A percentile compares a stretch with the other conserved stretches of the same genome.
Conservation (phyloP, 2,113 vertebrate species). For the Heptranchias perlo region DNA sequence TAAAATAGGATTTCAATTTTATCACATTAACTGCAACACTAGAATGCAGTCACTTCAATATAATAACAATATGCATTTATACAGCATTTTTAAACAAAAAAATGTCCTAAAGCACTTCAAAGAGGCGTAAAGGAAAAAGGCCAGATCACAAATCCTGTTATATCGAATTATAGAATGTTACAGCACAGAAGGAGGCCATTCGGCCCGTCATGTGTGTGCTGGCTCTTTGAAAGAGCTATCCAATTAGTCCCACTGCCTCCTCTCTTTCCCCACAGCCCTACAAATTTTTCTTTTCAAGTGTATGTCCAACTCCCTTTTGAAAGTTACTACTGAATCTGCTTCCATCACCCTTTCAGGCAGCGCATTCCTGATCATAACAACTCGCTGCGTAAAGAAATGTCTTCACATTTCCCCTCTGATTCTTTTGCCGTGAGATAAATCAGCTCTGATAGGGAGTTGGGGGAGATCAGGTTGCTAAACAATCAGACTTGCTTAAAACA, state of each 20-base stretch:
- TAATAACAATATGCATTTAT: not conserved
- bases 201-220: not conserved
- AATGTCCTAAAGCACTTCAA: not conserved
- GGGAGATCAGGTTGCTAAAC: not conserved
- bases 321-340: not conserved
- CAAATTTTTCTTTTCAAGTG: not conserved
- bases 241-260: not conserved
- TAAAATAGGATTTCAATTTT: not conserved
- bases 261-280: not conserved
- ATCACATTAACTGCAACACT: not conserved
- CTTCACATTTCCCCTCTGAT: not conserved
- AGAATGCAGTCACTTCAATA: not conserved
- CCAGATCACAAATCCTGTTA: not conserved
- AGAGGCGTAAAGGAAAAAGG: not conserved
- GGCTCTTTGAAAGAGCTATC: not conserved
- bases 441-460: not conserved
- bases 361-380: not conserved
- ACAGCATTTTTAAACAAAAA: not conserved
- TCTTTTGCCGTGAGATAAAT: not conserved
- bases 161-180: not conserved
- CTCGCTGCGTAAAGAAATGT: not conserved
- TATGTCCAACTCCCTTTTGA: not conserved
- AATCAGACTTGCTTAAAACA: conserved; percentile 24
- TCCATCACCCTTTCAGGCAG: not conserved
- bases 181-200: not conserved